Conservation (phyloP, 2,888 invertebrate genomes). For the Nemotelus nigrinus region DNA sequence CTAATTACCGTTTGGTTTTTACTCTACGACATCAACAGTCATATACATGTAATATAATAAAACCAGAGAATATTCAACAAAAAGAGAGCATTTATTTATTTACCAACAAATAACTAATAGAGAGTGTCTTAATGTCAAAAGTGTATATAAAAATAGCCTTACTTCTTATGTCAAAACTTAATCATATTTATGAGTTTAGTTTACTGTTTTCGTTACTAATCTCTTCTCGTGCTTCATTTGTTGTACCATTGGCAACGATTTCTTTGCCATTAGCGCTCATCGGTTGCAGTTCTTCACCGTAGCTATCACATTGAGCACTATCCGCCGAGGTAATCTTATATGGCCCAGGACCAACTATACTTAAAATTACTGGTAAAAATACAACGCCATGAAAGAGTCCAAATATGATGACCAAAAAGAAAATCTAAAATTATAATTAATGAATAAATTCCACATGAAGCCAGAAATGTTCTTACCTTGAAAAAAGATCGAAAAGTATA, state of each 20-base stretch:
- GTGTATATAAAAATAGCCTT: not conserved
- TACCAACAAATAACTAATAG: not conserved
- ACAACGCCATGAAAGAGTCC: slow-evolving; percentile 82
- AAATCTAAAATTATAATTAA: slow-evolving; percentile 71
- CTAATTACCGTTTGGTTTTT: too few relatives aligned
- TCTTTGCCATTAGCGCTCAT: slow-evolving; percentile 40
- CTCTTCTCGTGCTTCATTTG: slow-evolving; percentile 17
- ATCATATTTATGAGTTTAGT: slow-evolving; percentile 10
- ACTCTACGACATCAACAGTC: too few relatives aligned
- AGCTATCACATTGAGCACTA: not conserved
- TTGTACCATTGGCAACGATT: not conserved
- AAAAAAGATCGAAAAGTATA: slow-evolving; percentile 82
- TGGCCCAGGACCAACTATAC: slow-evolving; percentile 75
- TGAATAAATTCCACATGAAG: not conserved
- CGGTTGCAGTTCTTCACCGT: slow-evolving; percentile 46
- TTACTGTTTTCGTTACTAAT: slow-evolving; percentile 19
- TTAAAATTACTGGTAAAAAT: slow-evolving; percentile 79
- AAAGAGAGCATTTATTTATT: too few relatives aligned
- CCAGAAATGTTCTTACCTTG: slow-evolving; percentile 63
- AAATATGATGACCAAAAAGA: slow-evolving; percentile 78
- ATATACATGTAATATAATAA: too few relatives aligned
- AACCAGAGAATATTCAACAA: too few relatives aligned
- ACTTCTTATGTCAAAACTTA: not conserved
- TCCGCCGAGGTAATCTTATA: slow-evolving; percentile 55
- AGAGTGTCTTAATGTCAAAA: not conserved